Conservation (phyloP, 2,113 vertebrate genomes). For the Erpornis zantholeuca region DNA sequence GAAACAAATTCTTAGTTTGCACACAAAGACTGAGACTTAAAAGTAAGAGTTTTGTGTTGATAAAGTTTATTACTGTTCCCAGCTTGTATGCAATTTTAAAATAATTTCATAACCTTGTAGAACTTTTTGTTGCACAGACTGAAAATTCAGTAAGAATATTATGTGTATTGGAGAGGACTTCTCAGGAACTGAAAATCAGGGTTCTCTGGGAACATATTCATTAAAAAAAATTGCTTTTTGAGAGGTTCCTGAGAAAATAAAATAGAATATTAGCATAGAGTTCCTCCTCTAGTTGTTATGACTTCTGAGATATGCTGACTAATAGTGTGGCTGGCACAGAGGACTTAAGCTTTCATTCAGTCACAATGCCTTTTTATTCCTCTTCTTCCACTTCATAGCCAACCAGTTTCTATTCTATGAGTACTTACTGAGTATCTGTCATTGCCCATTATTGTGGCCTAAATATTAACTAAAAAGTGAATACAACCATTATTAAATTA, state of each 20-base stretch:
- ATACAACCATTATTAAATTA: not conserved
- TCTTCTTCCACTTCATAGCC: not conserved
- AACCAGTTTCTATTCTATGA: not conserved
- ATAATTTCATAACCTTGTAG: not conserved
- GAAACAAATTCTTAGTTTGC: not conserved
- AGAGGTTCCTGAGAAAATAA: not conserved
- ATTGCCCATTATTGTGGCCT: not conserved
- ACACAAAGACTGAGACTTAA: not conserved
- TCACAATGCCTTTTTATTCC: not conserved
- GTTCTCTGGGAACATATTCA: not conserved
- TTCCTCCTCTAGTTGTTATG: not conserved
- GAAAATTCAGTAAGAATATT: not conserved
- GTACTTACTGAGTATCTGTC: not conserved
- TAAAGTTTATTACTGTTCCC: not conserved
- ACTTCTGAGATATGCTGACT: not conserved
- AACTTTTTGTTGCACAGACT: not conserved
- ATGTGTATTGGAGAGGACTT: not conserved
- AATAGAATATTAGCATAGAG: not conserved
- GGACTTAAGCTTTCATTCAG: not conserved
- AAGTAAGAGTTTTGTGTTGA: not conserved
- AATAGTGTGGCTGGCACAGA: not conserved
- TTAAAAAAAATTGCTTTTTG: not conserved
- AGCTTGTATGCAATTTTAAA: not conserved
- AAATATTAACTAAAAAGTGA: not conserved
- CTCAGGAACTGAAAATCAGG: not conserved